Evolutionary conservation across 2,113 vertebrate species (phyloP).

Genomic region (Petaurus breviceps): DNA sequence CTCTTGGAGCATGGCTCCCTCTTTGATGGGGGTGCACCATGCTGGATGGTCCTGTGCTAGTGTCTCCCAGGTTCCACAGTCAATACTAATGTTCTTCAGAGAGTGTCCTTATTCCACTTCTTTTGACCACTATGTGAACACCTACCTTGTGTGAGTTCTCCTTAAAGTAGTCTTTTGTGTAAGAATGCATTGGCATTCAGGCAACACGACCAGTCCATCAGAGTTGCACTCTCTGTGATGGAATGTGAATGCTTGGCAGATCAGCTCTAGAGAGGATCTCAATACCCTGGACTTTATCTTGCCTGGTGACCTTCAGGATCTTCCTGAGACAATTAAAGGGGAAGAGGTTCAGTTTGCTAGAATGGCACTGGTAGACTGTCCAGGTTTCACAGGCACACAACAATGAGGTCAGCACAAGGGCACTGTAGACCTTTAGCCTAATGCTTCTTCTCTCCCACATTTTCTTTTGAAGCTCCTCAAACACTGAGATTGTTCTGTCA

Average conservation of each 20-base stretch:
- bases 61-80: too few species aligned
- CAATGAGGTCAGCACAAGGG: neutral
- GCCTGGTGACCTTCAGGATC: too few species aligned
- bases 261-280: neutral
- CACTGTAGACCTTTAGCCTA: too few species aligned
- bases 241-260: neutral
- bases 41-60: neutral
- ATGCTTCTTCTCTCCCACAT: neutral
- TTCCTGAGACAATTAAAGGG: neutral
- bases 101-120: neutral
- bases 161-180: neutral
- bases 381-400: neutral
- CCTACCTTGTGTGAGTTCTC: neutral
- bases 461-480: neutral
- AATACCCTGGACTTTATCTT: neutral
- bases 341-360: neutral
- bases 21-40: neutral
- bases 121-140: neutral
- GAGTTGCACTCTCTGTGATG: neutral
- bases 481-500: neutral
- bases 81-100: too few species aligned
- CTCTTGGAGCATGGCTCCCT: neutral
- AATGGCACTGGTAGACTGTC: neutral
- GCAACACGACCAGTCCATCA: neutral
- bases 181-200: neutral